These are phyloP conservation scores for Zenarchopterus dispar DNA, from an alignment of 2,797 vertebrate genomes.

Conservation along the genomic window DNA sequence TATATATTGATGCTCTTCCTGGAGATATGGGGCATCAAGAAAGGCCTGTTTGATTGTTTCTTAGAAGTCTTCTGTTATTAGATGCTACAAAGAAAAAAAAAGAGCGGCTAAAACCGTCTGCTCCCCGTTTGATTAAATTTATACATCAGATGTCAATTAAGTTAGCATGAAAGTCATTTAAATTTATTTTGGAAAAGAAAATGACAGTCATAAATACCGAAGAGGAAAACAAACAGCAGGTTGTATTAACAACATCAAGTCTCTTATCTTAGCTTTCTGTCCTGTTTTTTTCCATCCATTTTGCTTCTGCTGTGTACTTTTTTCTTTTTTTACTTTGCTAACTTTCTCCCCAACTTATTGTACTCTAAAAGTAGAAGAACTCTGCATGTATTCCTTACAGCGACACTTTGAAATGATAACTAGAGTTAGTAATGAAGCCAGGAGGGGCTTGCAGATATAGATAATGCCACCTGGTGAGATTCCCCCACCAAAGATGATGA, in stretches of 20 bases:
- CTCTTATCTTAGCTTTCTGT: background rate
- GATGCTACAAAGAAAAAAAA: background rate
- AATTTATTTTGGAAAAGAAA: background rate
- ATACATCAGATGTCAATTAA: too few species aligned
- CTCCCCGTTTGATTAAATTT: too few species aligned
- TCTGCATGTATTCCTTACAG: slow-evolving; percentile 49
- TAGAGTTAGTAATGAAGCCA: slow-evolving; percentile 70
- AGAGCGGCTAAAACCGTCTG: slow-evolving; percentile 25
- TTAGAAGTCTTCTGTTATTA: slow-evolving; percentile 19
- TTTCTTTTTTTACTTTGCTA: too few species aligned
- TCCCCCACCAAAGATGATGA: slow-evolving; percentile 40
- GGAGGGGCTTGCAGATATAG: slow-evolving; percentile 51
- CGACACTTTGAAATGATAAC: slow-evolving; percentile 50
- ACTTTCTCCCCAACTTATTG: slow-evolving; percentile 1
- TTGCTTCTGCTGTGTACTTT: too few species aligned
- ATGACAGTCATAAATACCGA: background rate
- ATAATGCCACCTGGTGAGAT: slow-evolving; percentile 48
- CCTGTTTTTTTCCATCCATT: background rate
- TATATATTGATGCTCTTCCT: slow-evolving; percentile 13
- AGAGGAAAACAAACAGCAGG: too few species aligned
- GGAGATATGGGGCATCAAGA: slow-evolving; percentile 38
- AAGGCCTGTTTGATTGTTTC: slow-evolving; percentile 12
- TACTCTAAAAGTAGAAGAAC: slow-evolving; percentile 23
- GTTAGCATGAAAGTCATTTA: background rate
- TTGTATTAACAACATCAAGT: too few species aligned